Evolutionary conservation across 2,888 invertebrate genomes (phyloP).

Genomic region (Calliscelio sp.): DNA sequence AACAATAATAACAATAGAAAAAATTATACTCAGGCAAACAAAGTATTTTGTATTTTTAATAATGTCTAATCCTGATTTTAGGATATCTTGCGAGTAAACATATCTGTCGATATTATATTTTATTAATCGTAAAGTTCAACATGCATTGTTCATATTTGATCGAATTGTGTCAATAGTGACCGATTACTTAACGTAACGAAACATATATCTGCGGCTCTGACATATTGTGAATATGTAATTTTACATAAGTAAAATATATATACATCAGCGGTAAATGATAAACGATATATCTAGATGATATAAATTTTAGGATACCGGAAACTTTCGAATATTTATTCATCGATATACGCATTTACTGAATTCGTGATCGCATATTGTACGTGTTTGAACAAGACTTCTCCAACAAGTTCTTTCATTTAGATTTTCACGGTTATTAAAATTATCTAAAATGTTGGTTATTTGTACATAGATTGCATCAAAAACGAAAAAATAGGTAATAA

Average conservation of each 20-base stretch:
- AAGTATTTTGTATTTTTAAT: too few relatives aligned
- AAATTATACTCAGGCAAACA: too few relatives aligned
- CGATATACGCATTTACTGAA: slow-evolving; percentile 6
- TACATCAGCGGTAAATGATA: slow-evolving; percentile 27
- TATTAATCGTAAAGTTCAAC: slow-evolving; percentile 32
- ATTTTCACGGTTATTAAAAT: not conserved
- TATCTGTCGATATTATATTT: slow-evolving; percentile 3
- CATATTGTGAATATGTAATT: slow-evolving; percentile 37
- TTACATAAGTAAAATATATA: slow-evolving; percentile 35
- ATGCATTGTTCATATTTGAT: slow-evolving; percentile 30
- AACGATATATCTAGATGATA: slow-evolving; percentile 33
- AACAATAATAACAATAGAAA: too few relatives aligned
- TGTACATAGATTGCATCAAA: too few relatives aligned
- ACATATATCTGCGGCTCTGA: not conserved
- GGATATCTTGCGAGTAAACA: not conserved
- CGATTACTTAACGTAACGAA: slow-evolving; percentile 20
- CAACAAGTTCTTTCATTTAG: not conserved
- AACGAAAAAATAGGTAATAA: too few relatives aligned
- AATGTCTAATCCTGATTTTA: too few relatives aligned
- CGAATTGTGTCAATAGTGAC: slow-evolving; percentile 36
- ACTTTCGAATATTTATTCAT: slow-evolving; percentile 35
- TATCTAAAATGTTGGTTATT: too few relatives aligned
- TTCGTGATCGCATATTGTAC: not conserved
- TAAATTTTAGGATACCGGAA: slow-evolving; percentile 21
- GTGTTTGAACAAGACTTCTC: slow-evolving; percentile 4